Base-by-base conservation (phyloP, 2,113 vertebrate species). In the Ramphastos sulfuratus region DNA sequence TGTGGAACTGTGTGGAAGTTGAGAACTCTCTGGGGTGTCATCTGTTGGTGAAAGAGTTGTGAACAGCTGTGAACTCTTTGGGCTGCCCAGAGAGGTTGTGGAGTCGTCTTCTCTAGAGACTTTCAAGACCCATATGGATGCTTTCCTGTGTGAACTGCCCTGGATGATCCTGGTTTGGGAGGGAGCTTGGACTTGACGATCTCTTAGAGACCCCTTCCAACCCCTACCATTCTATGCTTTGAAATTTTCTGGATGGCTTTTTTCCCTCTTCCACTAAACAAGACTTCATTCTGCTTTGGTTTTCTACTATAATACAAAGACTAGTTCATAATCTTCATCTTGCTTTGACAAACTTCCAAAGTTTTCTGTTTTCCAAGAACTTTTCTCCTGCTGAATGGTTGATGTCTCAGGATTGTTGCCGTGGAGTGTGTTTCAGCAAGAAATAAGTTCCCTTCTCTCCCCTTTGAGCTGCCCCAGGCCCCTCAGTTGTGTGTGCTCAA, bases 1-100 rank as follows among this genome's bases (percentile, higher is more conserved):
- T 8, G 0, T 1, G 10, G 54, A 35, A 33, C 39, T 1, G 0
- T 0, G 1, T 52, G 28, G 42, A 64, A 55, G 63, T 28, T 54
- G 25, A 61, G 76, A 33, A 18, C 52, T 71, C 30, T 61, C 56
- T 31, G 21, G 19, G 27, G 16, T 37, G 42, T 67, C 42, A 4
- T 44, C 16, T 50, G 48, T 50, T 50, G 48, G 23, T 50, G 48
- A 50, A 50, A 50, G 48, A 50, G 48, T 50, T 42, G 42, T 42
- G 42, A 42, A 42, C 42, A 42, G 42, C 42, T 50, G 21, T 23
- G 48, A 50, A 50, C 48, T 12, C 21, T 50, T 23, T 23, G 48
- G 48, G 48, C 42, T 42, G 12, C 48, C 20, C 21, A 23, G 48
- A 50, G 48, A 50, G 21, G 20, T 12, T 50, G 48, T 50, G 21